phyloP scores from a whole-genome alignment of 2,888 invertebrate species.

The Sipha maydis region DNA sequence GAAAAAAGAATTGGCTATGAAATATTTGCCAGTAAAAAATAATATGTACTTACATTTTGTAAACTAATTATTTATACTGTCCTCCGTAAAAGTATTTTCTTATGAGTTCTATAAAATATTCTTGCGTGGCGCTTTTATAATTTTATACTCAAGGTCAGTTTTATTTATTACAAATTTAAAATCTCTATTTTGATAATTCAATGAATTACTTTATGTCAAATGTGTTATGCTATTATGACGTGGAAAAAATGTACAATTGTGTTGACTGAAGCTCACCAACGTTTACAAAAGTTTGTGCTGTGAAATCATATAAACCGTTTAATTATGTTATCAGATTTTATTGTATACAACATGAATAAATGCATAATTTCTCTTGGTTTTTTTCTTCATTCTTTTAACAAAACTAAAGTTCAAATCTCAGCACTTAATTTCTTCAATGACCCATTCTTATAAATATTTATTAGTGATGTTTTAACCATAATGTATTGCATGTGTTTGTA shows the following conservation, averaged over 20 bases:
- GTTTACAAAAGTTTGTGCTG: background rate
- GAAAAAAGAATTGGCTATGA: background rate
- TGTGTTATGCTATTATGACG: background rate
- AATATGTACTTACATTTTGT: background rate
- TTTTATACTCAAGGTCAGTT: background rate
- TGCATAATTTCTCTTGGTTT: background rate
- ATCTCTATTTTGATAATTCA: background rate
- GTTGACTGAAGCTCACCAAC: background rate
- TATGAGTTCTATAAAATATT: background rate
- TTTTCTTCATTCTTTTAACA: background rate
- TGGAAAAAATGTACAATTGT: background rate
- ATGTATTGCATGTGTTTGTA: background rate
- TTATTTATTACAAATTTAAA: background rate
- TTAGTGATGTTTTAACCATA: background rate
- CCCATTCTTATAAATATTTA: background rate
- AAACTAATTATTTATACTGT: background rate
- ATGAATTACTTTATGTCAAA: background rate
- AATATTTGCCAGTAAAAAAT: background rate
- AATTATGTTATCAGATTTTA: background rate
- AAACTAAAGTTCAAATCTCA: conserved; percentile 4
- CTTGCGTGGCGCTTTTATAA: background rate
- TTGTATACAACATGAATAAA: background rate
- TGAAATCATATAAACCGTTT: background rate
- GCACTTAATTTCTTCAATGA: background rate
- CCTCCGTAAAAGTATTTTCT: background rate